phyloP scores from a whole-genome alignment of 2,888 invertebrate genomes.

The Malthinus seriepunctatus region DNA sequence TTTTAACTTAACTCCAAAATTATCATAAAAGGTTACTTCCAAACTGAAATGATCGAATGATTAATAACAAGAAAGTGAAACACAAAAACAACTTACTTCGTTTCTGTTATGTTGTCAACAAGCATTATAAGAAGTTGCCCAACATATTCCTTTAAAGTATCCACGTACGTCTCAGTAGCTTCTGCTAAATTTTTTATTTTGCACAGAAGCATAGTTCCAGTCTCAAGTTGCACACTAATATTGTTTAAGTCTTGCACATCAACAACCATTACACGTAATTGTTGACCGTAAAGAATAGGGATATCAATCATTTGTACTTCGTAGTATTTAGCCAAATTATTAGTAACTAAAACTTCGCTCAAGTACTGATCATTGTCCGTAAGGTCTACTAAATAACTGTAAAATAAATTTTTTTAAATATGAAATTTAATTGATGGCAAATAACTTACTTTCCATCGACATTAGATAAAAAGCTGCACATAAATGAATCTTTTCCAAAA shows the following conservation, averaged over 20 bases:
- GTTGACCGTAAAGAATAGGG: conserved; percentile 53
- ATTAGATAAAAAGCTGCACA: conserved; percentile 61
- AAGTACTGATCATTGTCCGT: conserved; percentile 38
- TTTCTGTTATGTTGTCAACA: conserved; percentile 54
- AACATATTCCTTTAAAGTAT: conserved; percentile 59
- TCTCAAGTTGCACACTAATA: conserved; percentile 55
- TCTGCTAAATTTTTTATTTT: conserved; percentile 56
- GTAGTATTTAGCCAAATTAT: conserved; percentile 38
- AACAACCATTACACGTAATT: conserved; percentile 52
- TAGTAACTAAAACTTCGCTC: conserved; percentile 38
- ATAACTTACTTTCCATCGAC: conserved; percentile 56
- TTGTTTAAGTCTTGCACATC: conserved; percentile 52
- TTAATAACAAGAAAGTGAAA: conserved; percentile 1
- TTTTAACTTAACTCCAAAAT: conserved; percentile 56
- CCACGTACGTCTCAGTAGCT: conserved; percentile 54
- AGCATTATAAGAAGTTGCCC: conserved; percentile 55
- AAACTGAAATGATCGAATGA: conserved; percentile 55
- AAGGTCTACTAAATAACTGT: conserved; percentile 44
- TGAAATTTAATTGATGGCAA: conserved; percentile 38
- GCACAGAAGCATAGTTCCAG: conserved; percentile 57
- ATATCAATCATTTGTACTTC: conserved; percentile 46
- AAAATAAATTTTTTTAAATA: conserved; percentile 1
- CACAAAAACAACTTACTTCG: conserved; percentile 47
- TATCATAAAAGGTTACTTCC: conserved; percentile 66
- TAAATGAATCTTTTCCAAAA: conserved; percentile 64